Percentiles rank a stretch among this genome's conserved stretches.
Conservation (phyloP, 2,888 invertebrate species). For the Megamerina dolium region DNA sequence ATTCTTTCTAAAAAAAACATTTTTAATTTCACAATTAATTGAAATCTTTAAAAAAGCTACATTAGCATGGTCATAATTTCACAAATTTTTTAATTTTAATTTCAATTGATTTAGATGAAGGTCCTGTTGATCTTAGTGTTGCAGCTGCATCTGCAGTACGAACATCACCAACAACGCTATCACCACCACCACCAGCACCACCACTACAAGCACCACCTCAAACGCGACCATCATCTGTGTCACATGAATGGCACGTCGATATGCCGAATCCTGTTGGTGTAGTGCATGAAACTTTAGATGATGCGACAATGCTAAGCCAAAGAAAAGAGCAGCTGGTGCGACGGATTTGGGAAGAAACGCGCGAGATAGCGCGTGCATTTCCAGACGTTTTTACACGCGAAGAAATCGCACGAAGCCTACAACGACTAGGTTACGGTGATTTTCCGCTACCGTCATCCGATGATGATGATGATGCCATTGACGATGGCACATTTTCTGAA, state of each 20-base stretch:
- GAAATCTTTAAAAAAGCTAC: too few relatives aligned
- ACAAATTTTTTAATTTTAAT: background rate
- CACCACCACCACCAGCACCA: constrained; percentile 3
- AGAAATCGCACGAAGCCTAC: constrained; percentile 41
- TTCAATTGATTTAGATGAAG: constrained; percentile 33
- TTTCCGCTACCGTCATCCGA: constrained; percentile 31
- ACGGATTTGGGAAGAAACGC: constrained; percentile 43
- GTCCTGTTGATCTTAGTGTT: constrained; percentile 42
- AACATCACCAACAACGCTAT: constrained; percentile 3
- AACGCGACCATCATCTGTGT: too few relatives aligned
- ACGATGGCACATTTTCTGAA: background rate
- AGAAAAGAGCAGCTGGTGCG: constrained; percentile 40
- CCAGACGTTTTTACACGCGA: constrained; percentile 45
- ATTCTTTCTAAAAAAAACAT: too few relatives aligned
- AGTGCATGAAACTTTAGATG: constrained; percentile 11
- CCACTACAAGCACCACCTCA: too few relatives aligned
- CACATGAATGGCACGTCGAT: too few relatives aligned
- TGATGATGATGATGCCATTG: constrained; percentile 20
- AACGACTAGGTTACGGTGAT: constrained; percentile 41
- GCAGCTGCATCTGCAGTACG: constrained; percentile 26
- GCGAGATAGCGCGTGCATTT: constrained; percentile 44
- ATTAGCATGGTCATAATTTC: too few relatives aligned
- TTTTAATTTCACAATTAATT: too few relatives aligned
- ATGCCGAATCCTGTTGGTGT: background rate
- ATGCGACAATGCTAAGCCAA: constrained; percentile 28